Conservation (phyloP, 2,113 vertebrate genomes). For the Picathartes gymnocephalus region DNA sequence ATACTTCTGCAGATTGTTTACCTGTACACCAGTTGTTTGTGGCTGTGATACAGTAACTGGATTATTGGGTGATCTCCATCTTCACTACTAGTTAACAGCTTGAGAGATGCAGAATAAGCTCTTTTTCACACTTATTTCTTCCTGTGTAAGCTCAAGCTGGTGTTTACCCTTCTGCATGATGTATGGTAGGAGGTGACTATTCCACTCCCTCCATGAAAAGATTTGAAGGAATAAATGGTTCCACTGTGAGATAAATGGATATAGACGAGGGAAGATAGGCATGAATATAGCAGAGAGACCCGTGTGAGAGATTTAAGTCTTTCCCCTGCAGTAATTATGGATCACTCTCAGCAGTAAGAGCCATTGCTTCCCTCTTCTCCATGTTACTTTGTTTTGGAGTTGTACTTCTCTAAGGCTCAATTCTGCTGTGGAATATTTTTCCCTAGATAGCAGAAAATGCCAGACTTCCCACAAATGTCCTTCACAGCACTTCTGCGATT, state of each 20-base stretch:
- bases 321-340: not conserved
- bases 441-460: not conserved
- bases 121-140: not conserved
- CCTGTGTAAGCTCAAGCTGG: not conserved
- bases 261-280: not conserved
- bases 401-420: not conserved
- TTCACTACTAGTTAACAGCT: not conserved
- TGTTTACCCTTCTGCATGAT: not conserved
- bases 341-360: not conserved
- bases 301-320: not conserved
- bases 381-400: not conserved
- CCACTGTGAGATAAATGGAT: not conserved
- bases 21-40: not conserved
- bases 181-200: not conserved
- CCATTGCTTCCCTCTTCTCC: not conserved
- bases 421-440: not conserved
- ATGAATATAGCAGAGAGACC: not conserved
- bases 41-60: not conserved
- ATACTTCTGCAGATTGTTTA: not conserved
- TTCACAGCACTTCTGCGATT: not conserved
- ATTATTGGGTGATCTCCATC: not conserved
- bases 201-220: not conserved
- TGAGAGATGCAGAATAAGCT: not conserved
- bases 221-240: not conserved
- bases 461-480: not conserved